A percentile compares a stretch with the other conserved stretches of the same genome.
Conservation (phyloP, 1,140 invertebrate species). For the Listronotus oregonensis region DNA sequence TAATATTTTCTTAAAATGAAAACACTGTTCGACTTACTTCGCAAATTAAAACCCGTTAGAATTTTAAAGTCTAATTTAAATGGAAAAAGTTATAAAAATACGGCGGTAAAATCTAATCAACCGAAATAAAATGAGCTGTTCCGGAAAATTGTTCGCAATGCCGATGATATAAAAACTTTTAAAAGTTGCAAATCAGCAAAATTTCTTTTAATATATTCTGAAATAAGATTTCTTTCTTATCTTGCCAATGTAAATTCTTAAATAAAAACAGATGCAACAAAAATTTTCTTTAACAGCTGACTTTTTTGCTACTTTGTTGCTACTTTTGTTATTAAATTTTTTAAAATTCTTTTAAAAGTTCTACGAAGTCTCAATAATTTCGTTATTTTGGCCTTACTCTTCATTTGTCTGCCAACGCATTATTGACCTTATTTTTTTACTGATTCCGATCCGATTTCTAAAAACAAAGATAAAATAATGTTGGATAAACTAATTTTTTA, state of each 20-base stretch:
- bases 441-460: no score
- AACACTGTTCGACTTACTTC: slow-evolving; percentile 28
- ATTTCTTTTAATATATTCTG: slow-evolving; percentile 16
- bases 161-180: slow-evolving; percentile 33
- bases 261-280: no score
- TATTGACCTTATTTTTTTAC: no score
- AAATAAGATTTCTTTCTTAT: slow-evolving; percentile 20
- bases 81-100: slow-evolving; percentile 37
- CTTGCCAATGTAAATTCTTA: not conserved
- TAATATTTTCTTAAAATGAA: slow-evolving; percentile 29
- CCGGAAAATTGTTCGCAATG: slow-evolving; percentile 24
- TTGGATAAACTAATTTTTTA: no score
- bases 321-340: no score
- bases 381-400: no score
- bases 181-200: slow-evolving; percentile 34
- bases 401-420: no score
- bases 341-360: no score
- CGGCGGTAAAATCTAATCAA: slow-evolving; percentile 32
- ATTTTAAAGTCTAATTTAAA: slow-evolving; percentile 36
- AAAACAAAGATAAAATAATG: no score
- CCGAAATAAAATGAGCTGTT: slow-evolving; percentile 26
- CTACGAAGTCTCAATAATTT: no score
- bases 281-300: no score
- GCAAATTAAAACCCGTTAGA: slow-evolving; percentile 24
- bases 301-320: no score